Percentiles rank a stretch among this genome's conserved stretches.
Conservation (phyloP, 2,113 vertebrate species). For the Ciconia stormi region DNA sequence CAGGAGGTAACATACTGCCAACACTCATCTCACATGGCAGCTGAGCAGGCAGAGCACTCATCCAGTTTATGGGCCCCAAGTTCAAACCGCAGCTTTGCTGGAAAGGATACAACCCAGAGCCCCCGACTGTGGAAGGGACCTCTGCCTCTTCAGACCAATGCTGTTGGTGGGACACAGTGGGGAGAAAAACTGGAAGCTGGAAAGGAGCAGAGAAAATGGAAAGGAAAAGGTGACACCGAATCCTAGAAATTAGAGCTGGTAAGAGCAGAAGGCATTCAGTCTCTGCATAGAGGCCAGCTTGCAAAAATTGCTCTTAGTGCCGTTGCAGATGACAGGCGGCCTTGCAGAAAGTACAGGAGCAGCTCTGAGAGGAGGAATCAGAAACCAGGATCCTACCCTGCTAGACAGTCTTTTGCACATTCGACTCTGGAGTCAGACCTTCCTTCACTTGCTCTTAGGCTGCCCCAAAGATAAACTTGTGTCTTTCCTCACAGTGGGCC, state of each 20-base stretch:
- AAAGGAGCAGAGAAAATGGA: background rate
- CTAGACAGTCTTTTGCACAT: background rate
- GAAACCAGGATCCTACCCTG: background rate
- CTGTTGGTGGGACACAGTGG: background rate
- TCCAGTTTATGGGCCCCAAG: background rate
- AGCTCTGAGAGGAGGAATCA: background rate
- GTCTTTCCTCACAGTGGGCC: background rate
- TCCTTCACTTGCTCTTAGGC: background rate
- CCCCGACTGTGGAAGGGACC: fast-evolving
- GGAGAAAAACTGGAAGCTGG: background rate
- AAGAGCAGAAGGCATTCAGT: background rate
- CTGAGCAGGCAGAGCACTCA: background rate
- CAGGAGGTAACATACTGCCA: background rate
- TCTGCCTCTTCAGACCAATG: background rate
- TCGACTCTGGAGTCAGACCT: background rate
- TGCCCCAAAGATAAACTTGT: background rate
- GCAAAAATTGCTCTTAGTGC: background rate
- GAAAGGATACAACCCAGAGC: too few species aligned
- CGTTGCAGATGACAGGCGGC: background rate
- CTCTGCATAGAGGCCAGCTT: background rate
- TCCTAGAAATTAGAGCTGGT: background rate
- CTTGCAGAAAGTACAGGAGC: background rate
- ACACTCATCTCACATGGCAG: background rate
- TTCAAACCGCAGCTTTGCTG: background rate
- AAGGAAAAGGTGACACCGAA: background rate